Base-by-base conservation (phyloP, 35 echinoderm and acorn worm species). In the Ptychodera flava region DNA sequence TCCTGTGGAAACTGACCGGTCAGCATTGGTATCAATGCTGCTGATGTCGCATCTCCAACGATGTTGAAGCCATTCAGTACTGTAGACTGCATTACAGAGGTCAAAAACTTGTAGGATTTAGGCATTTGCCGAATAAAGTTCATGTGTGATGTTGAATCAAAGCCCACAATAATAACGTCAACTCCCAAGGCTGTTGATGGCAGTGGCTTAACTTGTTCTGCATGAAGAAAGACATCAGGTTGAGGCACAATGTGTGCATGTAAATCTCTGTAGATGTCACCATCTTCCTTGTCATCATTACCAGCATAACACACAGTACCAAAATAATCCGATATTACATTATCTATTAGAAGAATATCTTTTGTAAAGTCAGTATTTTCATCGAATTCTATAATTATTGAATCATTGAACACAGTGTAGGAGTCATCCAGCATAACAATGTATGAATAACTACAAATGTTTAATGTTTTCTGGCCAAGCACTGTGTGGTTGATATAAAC, bases 41-140 rank as follows among this genome's bases (percentile, higher is more conserved):
- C 91, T 35, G 77, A 76, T 12, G 91, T 93, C 30, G 91, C 86
- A 89, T 93, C 91, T 15, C 81, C 91, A 85, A 93, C 87, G 16
- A 93, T 93, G 78, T 93, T 93, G 38, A 89, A 93, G 14, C 87
- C 86, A 27, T 85, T 88, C 28, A 93, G 37, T 30, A 88, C 29
- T 16, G 89, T 78, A 22, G 86, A 82, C 28, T 38, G 35, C 1
- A 93, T 15, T 28, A 14, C 81, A 29, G 79, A 76, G 0, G 80
- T 78, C n/a, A 86, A 35, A 27, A 85, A 82, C 30, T 28, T 36
- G 31, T 84, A 81, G 0, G 91, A 83, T 35, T 89, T 85, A 31
- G 91, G 91, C 77, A 89, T 84, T 31, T 93, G 80, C 0, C 91
- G 82, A 15, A 93, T 33, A 45, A 89, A 88, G 76, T 93, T 93